phyloP scores from a whole-genome alignment of 2,797 vertebrate species.

The Emydoidea blandingii region DNA sequence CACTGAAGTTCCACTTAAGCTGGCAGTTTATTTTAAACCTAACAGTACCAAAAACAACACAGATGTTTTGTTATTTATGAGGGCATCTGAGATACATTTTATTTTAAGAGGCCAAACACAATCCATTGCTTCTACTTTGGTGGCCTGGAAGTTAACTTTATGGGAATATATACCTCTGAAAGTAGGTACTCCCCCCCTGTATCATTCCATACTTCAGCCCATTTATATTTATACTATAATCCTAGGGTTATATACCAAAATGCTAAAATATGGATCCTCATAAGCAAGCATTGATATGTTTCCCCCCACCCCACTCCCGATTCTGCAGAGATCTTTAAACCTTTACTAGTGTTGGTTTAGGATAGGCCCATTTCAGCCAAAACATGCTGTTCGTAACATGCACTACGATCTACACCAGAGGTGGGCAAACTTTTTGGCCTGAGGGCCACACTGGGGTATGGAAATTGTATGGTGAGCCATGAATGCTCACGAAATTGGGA shows the following conservation, averaged over 20 bases:
- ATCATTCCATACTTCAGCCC: not conserved
- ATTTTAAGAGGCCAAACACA: not conserved
- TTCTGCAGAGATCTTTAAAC: not conserved
- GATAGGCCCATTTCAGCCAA: not conserved
- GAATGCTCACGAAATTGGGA: no score
- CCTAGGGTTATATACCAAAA: accelerated
- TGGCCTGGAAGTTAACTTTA: not conserved
- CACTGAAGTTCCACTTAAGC: not conserved
- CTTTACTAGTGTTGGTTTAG: not conserved
- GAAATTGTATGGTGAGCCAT: no score
- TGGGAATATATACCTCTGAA: not conserved
- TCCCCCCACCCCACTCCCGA: not conserved
- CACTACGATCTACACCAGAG: not conserved
- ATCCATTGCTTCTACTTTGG: not conserved
- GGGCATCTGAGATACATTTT: not conserved
- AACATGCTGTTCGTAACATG: not conserved
- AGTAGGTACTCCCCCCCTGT: not conserved
- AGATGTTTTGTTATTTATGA: not conserved
- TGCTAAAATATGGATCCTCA: accelerated
- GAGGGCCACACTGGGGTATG: no score
- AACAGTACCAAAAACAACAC: not conserved
- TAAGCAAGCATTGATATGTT: not conserved
- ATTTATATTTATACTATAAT: accelerated
- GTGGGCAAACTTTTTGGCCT: no score
- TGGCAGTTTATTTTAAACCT: no score